A percentile compares a stretch with the other conserved stretches of the same genome.
Evolutionary conservation across 2,888 invertebrate species (phyloP).

Genomic region (Pasiphila rectangulata): DNA sequence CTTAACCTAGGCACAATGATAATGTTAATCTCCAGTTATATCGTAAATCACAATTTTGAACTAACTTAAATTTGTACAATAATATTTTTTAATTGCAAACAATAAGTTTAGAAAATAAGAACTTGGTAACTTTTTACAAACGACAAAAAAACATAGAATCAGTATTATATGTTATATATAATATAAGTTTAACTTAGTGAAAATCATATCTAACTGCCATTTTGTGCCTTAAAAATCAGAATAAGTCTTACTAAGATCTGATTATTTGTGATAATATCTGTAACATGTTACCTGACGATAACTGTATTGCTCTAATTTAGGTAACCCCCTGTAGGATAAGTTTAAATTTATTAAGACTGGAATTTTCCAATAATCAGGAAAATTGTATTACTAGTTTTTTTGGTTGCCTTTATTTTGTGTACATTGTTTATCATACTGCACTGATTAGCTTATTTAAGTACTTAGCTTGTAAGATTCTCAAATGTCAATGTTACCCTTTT

Average conservation of each 20-base stretch:
- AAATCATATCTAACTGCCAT: conserved; percentile 5
- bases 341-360: conserved; percentile 15
- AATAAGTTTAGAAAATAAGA: neutral
- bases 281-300: conserved; percentile 26
- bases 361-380: conserved; percentile 1
- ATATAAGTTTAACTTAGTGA: conserved; percentile 8
- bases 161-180: conserved; percentile 4
- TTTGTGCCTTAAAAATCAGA: neutral
- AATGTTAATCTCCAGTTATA: no score
- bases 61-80: no score
- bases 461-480: neutral
- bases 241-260: neutral
- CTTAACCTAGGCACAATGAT: no score
- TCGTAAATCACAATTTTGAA: no score
- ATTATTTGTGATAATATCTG: conserved; percentile 22
- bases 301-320: conserved; percentile 10
- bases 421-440: neutral
- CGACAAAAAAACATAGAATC: neutral
- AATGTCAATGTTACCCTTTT: conserved; percentile 5
- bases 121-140: neutral
- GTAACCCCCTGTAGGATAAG: no score
- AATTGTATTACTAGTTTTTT: conserved; percentile 2
- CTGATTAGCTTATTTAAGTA: neutral
- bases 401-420: conserved; percentile 1
- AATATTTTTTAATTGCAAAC: no score